A percentile compares a stretch with the other conserved stretches of the same genome.
phyloP scores from a whole-genome alignment of 2,113 vertebrate species.

The Cololabis saira region DNA sequence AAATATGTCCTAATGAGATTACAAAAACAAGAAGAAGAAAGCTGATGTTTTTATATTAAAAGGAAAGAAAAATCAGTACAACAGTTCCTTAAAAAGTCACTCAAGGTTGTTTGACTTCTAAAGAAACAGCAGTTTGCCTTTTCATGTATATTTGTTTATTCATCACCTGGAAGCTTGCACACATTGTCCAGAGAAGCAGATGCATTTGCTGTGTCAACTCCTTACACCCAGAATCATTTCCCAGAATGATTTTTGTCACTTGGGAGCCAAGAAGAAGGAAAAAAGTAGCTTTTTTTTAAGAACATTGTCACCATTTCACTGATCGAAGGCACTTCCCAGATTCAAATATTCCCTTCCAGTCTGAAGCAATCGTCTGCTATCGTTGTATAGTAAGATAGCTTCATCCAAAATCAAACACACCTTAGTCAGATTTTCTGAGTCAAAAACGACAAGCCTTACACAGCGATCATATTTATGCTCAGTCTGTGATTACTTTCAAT shows the following conservation, averaged over 20 bases:
- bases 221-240: background rate
- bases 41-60: too few relatives aligned
- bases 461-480: background rate
- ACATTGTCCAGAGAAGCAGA: too few relatives aligned
- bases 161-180: too few relatives aligned
- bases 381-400: background rate
- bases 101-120: too few relatives aligned
- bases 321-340: background rate
- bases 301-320: background rate
- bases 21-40: too few relatives aligned
- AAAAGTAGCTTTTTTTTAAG: background rate
- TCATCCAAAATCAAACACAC: background rate
- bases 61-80: too few relatives aligned
- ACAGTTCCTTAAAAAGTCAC: too few relatives aligned
- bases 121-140: too few relatives aligned
- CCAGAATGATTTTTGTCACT: background rate
- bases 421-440: background rate
- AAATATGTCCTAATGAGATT: too few relatives aligned
- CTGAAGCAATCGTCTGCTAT: background rate
- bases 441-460: background rate
- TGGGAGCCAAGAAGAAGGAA: background rate
- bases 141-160: too few relatives aligned
- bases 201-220: too few relatives aligned
- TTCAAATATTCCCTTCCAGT: conserved; percentile 3
- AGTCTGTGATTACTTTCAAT: background rate